Base-by-base conservation (phyloP, 1,140 invertebrate species). In the Diorhabda elongata region DNA sequence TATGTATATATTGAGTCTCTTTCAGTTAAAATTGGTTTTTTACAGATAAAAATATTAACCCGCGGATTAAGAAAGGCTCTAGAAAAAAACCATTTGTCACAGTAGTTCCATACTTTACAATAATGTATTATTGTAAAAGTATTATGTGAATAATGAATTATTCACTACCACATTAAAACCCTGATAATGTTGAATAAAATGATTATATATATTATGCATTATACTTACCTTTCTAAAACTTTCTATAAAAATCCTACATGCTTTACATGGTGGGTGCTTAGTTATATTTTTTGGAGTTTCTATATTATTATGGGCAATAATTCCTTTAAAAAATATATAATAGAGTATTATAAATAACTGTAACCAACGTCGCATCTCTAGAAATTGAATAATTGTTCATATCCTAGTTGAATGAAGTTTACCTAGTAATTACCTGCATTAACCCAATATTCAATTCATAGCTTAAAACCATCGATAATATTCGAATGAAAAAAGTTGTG, bases 211-310 rank as follows among this genome's bases (percentile, higher is more conserved):
- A 42, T 7, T 44, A 7, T 6, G 44, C 43, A n/a, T 63, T 44
- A 42, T 58, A 72, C 75, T 80, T 82, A 90, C 90, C 80, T 89
- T 88, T 79, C 90, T 88, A 77, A 97, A 96, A 42, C 94, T 95
- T 59, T 90, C 87, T 3, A 90, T 86, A 58, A 96, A 86, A 71
- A 88, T 79, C 79, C 86, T 90, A 80, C 95, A 97, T 2, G 91
- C 88, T 76, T 90, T 89, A 80, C 95, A 97, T 6, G 90, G 88
- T 4, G 90, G 66, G 45, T 70, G 63, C 58, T 69, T 70, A 7
- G 61, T 56, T 57, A 69, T 66, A 67, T 73, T 59, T 44, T 43
- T 44, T 6, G 65, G 65, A 4, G 65, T 42, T 60, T 67, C 65
- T 61, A 67, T 57, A 43, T 57, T 42, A 42, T 45, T 45, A 57